Evolutionary conservation across 2,888 invertebrate species (phyloP), one percentile per base, ranked within the genome.

Genomic region (Neoscelio sp.): DNA sequence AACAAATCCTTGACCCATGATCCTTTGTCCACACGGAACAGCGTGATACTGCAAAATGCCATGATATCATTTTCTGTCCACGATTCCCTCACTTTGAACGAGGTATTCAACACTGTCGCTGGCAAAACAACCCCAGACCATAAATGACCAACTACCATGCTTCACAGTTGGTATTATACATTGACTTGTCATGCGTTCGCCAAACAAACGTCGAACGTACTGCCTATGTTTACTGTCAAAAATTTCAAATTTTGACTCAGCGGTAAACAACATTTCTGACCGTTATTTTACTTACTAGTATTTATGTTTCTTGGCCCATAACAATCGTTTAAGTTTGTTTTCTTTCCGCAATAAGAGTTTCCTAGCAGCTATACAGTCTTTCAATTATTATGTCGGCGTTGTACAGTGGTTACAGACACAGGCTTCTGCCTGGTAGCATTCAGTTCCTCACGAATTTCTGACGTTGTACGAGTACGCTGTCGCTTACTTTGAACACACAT

Each of bases 121-220:
- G 2, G 26, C 73, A 74, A 81, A 81, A 71, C 82, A 78, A 8
- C 80, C 75, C 80, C 80, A 81, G 6, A 82, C 68, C 65, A 80
- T 67, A 10, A 81, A 48, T n/a, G 71, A 78, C 6, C 80, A 76
- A 6, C 79, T 80, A 44, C 81, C 82, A 35, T 82, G 81, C 30
- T 83, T 83, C 2, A 84, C 80, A 10, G 80, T 78, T 8, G 74
- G 50, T 12, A 78, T 56, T 5, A 81, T n/a, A 50, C 70, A 80
- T 12, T 78, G 30, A 10, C 26, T 12, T n/a, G 10, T 12, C 56
- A 64, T 56, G 7, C 60, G 62, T 33, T 81, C 74, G 8, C 44
- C 50, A 20, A 40, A 35, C 23, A 20, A 33, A 20, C 78, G 35
- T 12, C 74, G 56, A 35, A 82, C 62, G 30, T 68, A 78, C 38